Conservation (phyloP, 2,797 vertebrate genomes). For the Salarias fasciatus region DNA sequence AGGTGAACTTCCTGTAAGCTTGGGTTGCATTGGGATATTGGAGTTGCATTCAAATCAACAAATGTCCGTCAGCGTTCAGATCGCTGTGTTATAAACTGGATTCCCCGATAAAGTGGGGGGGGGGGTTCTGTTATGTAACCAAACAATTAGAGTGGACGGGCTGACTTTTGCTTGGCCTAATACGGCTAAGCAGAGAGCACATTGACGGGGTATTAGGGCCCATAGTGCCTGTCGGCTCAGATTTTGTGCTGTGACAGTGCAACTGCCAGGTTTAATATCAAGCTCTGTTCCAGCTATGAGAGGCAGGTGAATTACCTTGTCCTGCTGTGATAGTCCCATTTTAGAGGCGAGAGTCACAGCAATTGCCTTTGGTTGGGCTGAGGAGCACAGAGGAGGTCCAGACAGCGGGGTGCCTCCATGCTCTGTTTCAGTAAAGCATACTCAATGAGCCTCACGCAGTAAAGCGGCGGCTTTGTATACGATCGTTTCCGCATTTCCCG, state of each 20-base stretch:
- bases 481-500: background rate
- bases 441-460: slow-evolving; percentile 23
- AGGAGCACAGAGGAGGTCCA: slow-evolving; percentile 30
- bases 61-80: background rate
- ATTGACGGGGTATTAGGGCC: slow-evolving; percentile 60
- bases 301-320: slow-evolving; percentile 47
- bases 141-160: slow-evolving; percentile 49
- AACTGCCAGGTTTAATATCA: slow-evolving; percentile 70
- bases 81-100: slow-evolving; percentile 2
- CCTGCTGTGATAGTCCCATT: slow-evolving; percentile 48
- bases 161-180: slow-evolving; percentile 43
- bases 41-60: background rate
- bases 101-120: background rate
- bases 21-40: background rate
- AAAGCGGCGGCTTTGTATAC: slow-evolving; percentile 9
- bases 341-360: slow-evolving; percentile 14
- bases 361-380: slow-evolving; percentile 20
- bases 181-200: slow-evolving; percentile 50
- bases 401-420: slow-evolving; percentile 14
- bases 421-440: slow-evolving; percentile 23
- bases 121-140: slow-evolving; percentile 43
- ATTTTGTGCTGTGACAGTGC: slow-evolving; percentile 61
- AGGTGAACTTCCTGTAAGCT: background rate
- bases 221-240: slow-evolving; percentile 62
- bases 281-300: slow-evolving; percentile 37